Evolutionary conservation across 2,888 invertebrate genomes (phyloP).

Genomic region (Quadroppia sp.): DNA sequence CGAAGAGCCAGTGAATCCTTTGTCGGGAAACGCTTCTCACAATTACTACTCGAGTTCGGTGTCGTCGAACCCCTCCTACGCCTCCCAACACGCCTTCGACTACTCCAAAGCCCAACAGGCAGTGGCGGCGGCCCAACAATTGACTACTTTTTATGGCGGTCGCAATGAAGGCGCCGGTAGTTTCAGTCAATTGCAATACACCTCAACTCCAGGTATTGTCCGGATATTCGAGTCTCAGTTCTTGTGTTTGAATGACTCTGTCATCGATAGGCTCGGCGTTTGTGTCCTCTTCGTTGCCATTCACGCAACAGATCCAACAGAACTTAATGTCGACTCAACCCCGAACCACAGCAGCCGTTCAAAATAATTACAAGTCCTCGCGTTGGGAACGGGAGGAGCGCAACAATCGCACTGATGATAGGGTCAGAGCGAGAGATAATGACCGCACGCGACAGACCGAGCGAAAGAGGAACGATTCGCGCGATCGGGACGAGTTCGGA

Average conservation of each 20-base stretch:
- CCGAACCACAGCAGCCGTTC: background rate
- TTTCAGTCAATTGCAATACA: constrained; percentile 39
- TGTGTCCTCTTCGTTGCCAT: constrained; percentile 31
- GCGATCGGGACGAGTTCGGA: constrained; percentile 27
- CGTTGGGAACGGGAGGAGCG: constrained; percentile 16
- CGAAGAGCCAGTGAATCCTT: background rate
- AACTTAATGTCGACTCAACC: background rate
- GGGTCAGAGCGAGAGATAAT: background rate
- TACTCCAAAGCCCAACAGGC: constrained; percentile 33
- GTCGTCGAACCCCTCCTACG: background rate
- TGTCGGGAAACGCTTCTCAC: background rate
- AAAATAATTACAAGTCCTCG: background rate
- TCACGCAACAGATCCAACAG: background rate
- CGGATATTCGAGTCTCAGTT: background rate
- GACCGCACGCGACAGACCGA: background rate
- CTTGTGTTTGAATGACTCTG: background rate
- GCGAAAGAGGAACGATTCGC: background rate
- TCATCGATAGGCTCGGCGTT: constrained; percentile 38
- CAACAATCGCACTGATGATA: background rate
- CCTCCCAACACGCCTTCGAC: background rate
- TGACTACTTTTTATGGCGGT: constrained; percentile 1
- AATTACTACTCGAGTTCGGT: constrained; percentile 9
- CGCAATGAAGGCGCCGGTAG: background rate
- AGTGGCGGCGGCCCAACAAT: constrained; percentile 30
- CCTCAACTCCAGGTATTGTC: constrained; percentile 41